Evolutionary conservation across 1,140 invertebrate genomes (phyloP), one percentile per base, ranked within the genome.

Genomic region (Monomorium pharaonis): DNA sequence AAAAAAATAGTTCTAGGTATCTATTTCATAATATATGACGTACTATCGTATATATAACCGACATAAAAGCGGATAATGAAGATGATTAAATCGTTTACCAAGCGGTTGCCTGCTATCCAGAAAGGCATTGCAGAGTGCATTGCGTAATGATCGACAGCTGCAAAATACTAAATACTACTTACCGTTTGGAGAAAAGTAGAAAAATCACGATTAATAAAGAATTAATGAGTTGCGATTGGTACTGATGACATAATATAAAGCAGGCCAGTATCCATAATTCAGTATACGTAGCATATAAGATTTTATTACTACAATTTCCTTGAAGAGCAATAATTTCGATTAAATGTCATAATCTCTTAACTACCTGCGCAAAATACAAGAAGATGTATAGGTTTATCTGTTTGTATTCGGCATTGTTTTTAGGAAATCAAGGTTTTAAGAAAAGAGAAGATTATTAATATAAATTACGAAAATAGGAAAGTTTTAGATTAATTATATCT

Each of bases 1-100:
- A 14, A 37, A 27, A n/a, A 76, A 76, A 76, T 60, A 60, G 10
- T 76, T 47, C 56, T 56, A 37, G 51, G 33, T 18, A 75, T 58
- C 14, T 56, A 54, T 33, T n/a, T 12, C 3, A 74, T 72, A 60
- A 33, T n/a, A 60, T 42, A 60, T 42, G 54, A 58, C 33, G 54
- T 60, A 58, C 18, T 51, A 54, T 10, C 33, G 9, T 44, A n/a
- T n/a, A 60, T 76, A 60, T 60, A 60, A 76, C 12, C 54, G 54
- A 58, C 21, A 18, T 42, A 76, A 76, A 30, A 76, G 24, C 37
- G 24, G 24, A 5, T 62, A 76, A 76, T 60, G 16, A 76, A 60
- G 24, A n/a, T 76, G 37, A 47, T 76, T 76, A 76, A 18, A 62
- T 16, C 18, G 18, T 37, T 76, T 60, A n/a, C 10, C 18, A 75